Evolutionary conservation across 2,888 invertebrate species (phyloP), one percentile per base, ranked within the genome.

Genomic region (Tipula lateralis): DNA sequence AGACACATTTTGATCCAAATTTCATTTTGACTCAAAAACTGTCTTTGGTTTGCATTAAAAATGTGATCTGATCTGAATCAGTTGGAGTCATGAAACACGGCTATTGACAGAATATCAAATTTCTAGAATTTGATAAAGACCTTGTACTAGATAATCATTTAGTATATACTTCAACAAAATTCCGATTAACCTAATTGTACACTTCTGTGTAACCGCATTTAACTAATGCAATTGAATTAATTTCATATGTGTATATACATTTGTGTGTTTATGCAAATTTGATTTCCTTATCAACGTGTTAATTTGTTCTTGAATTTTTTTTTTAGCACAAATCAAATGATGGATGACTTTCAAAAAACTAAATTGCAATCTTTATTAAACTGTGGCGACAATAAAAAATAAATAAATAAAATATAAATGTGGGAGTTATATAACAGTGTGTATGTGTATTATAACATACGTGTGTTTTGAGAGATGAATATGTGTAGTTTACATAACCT

Each of bases 301-400:
- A 66, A 66, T 66, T 66, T 66, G 66, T 66, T 66, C 66, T 66
- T 66, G 66, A 66, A 66, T 66, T 24, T 66, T 66, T 66, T 66
- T 24, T 66, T 66, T 66, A 66, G 66, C 9, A 66, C 24, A 66
- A 66, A 19, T 66, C 24, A 66, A 66, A 19, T 66, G 24, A 66
- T 66, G 66, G 24, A 66, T 66, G 66, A 66, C 66, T 66, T 66
- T 66, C 66, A 66, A 24, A 19, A 66, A 24, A 66, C 1, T 24
- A 19, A 66, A 24, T 2, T 66, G 66, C 66, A 66, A 24, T 66
- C 24, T 66, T 19, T 66, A 66, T 66, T 2, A 24, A 66, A 24
- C n/a, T 24, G 66, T 9, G n/a, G 66, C 66, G 66, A 66, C 66
- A 66, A 2, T 36, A 36, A 44, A 44, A 66, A 66, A 24, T 7